phyloP scores from a whole-genome alignment of 2,797 vertebrate genomes.

The Helarctos malayanus region DNA sequence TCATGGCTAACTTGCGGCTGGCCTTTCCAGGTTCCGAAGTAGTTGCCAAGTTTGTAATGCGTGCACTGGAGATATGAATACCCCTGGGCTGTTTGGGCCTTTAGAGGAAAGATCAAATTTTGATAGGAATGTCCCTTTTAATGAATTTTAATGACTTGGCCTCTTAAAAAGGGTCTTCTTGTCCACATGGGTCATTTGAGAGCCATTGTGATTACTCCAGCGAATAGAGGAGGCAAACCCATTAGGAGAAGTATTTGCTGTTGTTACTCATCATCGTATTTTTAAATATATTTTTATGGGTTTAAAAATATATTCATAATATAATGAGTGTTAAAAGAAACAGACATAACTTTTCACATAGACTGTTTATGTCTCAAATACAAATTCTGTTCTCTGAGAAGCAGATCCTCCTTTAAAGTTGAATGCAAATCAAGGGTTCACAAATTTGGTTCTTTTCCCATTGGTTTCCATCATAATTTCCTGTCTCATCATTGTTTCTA shows the following conservation, averaged over 20 bases:
- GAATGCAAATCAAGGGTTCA: neutral
- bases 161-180: neutral
- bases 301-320: slow-evolving; percentile 26
- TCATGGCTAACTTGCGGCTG: neutral
- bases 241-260: slow-evolving; percentile 25
- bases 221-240: neutral
- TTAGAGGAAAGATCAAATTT: neutral
- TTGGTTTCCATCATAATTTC: slow-evolving; percentile 1
- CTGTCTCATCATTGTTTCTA: neutral
- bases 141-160: neutral
- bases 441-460: neutral
- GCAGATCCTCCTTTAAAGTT: neutral
- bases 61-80: neutral
- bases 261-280: neutral
- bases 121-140: neutral
- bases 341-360: neutral
- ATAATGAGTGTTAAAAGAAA: slow-evolving; percentile 23
- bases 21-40: neutral
- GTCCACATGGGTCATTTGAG: neutral
- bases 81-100: neutral
- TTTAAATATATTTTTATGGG: slow-evolving; percentile 20
- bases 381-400: neutral
- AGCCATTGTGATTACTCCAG: neutral
- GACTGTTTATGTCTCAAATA: neutral
- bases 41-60: neutral